phyloP scores from a whole-genome alignment of 2,888 invertebrate genomes.

The Ellobium chinense region DNA sequence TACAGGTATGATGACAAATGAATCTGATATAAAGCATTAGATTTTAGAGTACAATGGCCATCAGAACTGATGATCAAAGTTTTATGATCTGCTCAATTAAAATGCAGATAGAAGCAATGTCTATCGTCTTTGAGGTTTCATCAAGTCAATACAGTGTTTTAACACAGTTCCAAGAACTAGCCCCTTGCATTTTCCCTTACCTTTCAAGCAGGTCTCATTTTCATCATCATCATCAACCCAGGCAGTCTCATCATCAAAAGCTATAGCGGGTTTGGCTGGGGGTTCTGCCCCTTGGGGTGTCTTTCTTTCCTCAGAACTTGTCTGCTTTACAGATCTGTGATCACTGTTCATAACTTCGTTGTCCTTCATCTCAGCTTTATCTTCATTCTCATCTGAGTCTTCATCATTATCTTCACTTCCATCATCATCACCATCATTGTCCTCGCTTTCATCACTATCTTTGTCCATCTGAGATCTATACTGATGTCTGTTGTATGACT shows the following conservation, averaged over 20 bases:
- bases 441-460: background rate
- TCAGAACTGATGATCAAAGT: too few species aligned
- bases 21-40: too few species aligned
- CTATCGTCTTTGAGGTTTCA: too few species aligned
- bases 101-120: too few species aligned
- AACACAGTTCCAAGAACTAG: too few species aligned
- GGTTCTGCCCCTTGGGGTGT: background rate
- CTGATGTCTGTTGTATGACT: constrained; percentile 2
- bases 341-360: background rate
- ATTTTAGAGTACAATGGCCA: too few species aligned
- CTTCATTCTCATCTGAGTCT: constrained; percentile 45
- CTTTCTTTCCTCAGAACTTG: background rate
- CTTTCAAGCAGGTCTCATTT: constrained; percentile 58
- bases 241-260: constrained; percentile 46
- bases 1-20: too few species aligned
- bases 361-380: constrained; percentile 30
- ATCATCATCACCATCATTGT: constrained; percentile 12
- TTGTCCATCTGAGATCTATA: background rate
- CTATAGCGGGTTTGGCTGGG: background rate
- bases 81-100: too few species aligned
- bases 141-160: too few species aligned
- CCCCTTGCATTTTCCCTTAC: constrained; percentile 13
- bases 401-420: constrained; percentile 45
- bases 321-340: background rate
- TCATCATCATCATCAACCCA: constrained; percentile 57